Base-by-base conservation (phyloP, 2,888 invertebrate species). In the Dendrolimus pini region DNA sequence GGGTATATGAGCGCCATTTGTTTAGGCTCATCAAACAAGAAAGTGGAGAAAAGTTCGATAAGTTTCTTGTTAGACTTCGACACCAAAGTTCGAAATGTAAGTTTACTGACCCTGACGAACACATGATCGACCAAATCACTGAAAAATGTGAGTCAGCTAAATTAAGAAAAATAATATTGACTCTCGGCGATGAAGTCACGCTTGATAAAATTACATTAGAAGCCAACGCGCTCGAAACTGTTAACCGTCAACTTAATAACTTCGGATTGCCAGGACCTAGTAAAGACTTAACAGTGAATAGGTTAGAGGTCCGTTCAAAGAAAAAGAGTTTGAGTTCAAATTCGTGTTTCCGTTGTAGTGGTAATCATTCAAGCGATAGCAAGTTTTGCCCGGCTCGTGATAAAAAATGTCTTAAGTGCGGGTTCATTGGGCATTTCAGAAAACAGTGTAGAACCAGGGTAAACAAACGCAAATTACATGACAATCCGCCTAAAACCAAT, bases 71-170 rank as follows among this genome's bases (percentile, higher is more conserved):
- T 0, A 63, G 58, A 53, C 18, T 65, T 18, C 55, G 65, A 13
- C 12, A 65, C 18, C 65, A 66, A 61, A 58, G 59, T 9, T 54
- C 12, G 1, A 66, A 66, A 61, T 68, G 65, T 56, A 14, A 65
- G 13, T 65, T 66, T 42, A 13, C 41, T 0, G 53, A 57, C 2
- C 41, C 55, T 14, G 62, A 68, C 0, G 63, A 68, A 7, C 56
- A 65, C 14, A 30, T 66, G 0, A 62, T 68, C 13, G 66, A 65
- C 41, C 66, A 66, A 55, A 59, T 18, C 18, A 18, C 18, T 18
- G 18, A 18, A 2, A 18, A 18, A 18, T 18, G 3, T 18, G 18
- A 18, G 1, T 60, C 58, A 7, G 6, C 56, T 7, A 60, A 64
- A 41, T 52, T 62, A 9, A 52, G 60, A 41, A 63, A 62, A 18